These are phyloP conservation scores for Neomorphus geoffroyi DNA, from an alignment of 2,797 vertebrate genomes.

Conservation along the genomic window DNA sequence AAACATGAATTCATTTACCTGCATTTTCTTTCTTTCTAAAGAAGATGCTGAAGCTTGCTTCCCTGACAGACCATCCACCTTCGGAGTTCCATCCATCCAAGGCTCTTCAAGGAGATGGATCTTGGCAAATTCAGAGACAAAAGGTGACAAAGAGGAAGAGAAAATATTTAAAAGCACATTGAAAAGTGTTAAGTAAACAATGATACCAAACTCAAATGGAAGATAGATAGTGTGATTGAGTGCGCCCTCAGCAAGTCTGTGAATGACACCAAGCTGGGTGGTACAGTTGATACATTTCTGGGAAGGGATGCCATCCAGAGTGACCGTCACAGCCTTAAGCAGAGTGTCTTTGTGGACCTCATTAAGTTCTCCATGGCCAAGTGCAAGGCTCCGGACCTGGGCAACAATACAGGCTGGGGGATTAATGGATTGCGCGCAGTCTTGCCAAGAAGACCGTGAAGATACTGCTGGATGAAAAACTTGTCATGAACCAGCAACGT, in stretches of 20 bases:
- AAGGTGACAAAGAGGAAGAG: background rate
- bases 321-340: background rate
- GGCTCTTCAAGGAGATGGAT: background rate
- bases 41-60: background rate
- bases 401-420: fast-evolving
- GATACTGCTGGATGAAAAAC: background rate
- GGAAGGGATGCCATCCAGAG: background rate
- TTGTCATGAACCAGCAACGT: background rate
- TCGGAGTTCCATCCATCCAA: background rate
- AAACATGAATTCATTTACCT: constrained; percentile 17
- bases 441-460: fast-evolving
- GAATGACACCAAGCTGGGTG: background rate
- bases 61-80: background rate
- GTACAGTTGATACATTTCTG: background rate
- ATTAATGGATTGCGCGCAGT: background rate
- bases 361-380: background rate
- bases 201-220: background rate
- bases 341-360: background rate
- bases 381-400: background rate
- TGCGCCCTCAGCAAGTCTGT: background rate
- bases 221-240: background rate
- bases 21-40: constrained; percentile 63
- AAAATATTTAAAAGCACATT: background rate
- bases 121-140: constrained; percentile 40
- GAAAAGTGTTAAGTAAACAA: background rate